Conservation (phyloP, 2,113 vertebrate species). For the Nerophis lumbriciformis region DNA sequence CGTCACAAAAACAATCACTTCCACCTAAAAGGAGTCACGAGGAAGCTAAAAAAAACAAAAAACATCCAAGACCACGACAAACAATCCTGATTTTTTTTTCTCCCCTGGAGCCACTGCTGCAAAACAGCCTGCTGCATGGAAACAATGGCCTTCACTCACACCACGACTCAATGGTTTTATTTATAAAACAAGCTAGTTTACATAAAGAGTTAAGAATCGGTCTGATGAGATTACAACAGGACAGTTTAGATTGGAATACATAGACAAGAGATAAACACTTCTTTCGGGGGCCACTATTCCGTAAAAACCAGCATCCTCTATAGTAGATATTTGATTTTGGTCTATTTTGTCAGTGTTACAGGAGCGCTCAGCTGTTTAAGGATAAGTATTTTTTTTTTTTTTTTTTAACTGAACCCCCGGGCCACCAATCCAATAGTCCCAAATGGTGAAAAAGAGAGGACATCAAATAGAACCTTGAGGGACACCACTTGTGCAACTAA, state of each 20-base stretch:
- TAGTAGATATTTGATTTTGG: too few relatives aligned
- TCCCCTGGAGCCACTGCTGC: not conserved
- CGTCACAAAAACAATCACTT: slow-evolving; percentile 2
- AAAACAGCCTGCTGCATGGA: not conserved
- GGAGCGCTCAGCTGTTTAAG: too few relatives aligned
- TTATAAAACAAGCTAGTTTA: not conserved
- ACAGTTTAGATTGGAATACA: not conserved
- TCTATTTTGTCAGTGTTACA: too few relatives aligned
- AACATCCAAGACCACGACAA: not conserved
- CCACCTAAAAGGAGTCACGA: not conserved
- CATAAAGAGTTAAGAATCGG: not conserved
- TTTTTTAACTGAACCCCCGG: too few relatives aligned
- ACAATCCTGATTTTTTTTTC: slow-evolving; percentile 4
- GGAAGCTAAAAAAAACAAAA: not conserved
- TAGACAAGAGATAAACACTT: too few relatives aligned
- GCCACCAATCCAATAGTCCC: too few relatives aligned
- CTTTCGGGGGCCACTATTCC: too few relatives aligned
- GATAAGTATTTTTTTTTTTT: too few relatives aligned
- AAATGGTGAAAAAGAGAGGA: too few relatives aligned
- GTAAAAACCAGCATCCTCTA: too few relatives aligned
- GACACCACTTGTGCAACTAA: too few relatives aligned
- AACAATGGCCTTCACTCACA: slow-evolving; percentile 21
- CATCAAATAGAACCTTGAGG: too few relatives aligned
- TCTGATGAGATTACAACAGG: not conserved
- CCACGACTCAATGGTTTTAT: slow-evolving; percentile 5